Conservation (phyloP, 2,888 invertebrate species). For the Conomelus anceps region DNA sequence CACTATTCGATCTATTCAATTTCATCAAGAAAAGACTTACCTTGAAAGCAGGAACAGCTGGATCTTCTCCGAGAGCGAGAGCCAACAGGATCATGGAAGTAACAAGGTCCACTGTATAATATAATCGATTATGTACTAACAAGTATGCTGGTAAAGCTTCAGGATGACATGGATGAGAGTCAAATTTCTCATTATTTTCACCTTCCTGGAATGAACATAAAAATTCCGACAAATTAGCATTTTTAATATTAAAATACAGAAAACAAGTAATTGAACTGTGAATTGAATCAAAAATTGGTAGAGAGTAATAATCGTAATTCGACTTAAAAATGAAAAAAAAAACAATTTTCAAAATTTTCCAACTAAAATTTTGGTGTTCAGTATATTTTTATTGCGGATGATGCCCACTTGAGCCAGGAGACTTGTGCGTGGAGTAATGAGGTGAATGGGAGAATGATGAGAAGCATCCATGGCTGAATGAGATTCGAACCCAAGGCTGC, state of each 20-base stretch:
- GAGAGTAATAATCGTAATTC: no score
- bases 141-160: slow-evolving; percentile 80
- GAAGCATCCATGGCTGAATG: no score
- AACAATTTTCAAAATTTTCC: no score
- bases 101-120: slow-evolving; percentile 70
- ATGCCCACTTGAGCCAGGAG: background rate
- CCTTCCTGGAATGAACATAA: slow-evolving; percentile 60
- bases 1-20: no score
- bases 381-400: no score
- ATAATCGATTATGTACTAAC: slow-evolving; percentile 80
- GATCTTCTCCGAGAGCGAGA: slow-evolving; percentile 73
- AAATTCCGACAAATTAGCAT: background rate
- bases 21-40: slow-evolving; percentile 44
- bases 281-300: no score
- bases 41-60: slow-evolving; percentile 65
- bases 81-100: slow-evolving; percentile 67
- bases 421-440: background rate
- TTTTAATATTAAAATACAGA: background rate
- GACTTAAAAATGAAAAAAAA: no score
- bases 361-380: no score
- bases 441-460: background rate
- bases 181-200: slow-evolving; percentile 83
- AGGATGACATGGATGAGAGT: slow-evolving; percentile 75
- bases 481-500: no score
- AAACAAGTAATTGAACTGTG: background rate